phyloP scores from a whole-genome alignment of 2,888 invertebrate genomes.

The Phaedon cochleariae region DNA sequence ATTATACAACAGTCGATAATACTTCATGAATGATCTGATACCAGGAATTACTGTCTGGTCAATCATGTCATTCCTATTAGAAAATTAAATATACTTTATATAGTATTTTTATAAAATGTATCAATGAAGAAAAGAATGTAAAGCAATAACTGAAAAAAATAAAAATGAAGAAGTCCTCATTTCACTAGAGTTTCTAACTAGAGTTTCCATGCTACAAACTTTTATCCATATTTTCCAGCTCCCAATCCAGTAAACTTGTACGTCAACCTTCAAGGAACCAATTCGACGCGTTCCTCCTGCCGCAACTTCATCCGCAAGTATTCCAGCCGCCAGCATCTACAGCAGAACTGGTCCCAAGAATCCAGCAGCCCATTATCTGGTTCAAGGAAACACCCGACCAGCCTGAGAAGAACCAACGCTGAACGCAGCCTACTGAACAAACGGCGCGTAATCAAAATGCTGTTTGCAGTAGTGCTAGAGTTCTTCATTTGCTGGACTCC shows the following conservation, averaged over 20 bases:
- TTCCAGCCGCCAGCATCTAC: constrained; percentile 53
- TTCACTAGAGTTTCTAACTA: too few relatives aligned
- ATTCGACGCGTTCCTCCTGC: constrained; percentile 56
- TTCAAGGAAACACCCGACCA: constrained; percentile 49
- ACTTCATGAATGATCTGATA: too few relatives aligned
- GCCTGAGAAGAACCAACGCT: constrained; percentile 61
- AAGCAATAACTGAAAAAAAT: too few relatives aligned
- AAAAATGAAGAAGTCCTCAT: too few relatives aligned
- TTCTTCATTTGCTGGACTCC: constrained; percentile 79
- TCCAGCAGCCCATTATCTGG: constrained; percentile 42
- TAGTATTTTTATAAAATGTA: too few relatives aligned
- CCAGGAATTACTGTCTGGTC: too few relatives aligned
- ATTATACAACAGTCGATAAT: too few relatives aligned
- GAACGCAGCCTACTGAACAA: constrained; percentile 64
- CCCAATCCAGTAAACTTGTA: constrained; percentile 62
- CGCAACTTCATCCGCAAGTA: constrained; percentile 50
- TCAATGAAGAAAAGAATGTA: too few relatives aligned
- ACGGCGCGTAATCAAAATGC: constrained; percentile 69
- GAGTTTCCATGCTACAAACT: too few relatives aligned
- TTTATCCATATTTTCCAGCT: constrained; percentile 47
- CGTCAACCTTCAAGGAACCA: constrained; percentile 61
- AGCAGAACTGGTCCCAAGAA: constrained; percentile 55
- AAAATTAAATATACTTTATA: too few relatives aligned
- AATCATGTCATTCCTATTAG: too few relatives aligned
- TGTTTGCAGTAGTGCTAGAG: constrained; percentile 73